These are phyloP conservation scores for Drosophila birchii DNA, from an alignment of 2,888 invertebrate genomes.

Conservation along the genomic window DNA sequence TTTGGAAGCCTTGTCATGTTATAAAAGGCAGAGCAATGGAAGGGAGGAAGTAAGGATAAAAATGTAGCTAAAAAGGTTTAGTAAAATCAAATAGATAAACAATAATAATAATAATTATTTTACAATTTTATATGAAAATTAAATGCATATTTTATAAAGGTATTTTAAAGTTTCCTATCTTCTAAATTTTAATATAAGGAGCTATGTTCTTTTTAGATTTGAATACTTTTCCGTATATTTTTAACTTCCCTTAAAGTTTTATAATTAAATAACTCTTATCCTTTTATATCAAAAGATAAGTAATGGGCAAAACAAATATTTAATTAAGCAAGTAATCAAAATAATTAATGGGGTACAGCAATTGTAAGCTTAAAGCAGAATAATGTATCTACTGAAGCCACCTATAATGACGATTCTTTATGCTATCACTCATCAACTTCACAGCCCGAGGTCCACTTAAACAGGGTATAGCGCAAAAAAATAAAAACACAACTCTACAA, in stretches of 20 bases:
- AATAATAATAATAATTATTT: neutral
- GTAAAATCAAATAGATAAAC: neutral
- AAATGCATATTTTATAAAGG: neutral
- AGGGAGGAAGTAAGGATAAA: neutral
- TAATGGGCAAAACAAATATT: neutral
- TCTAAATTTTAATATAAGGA: too few relatives aligned
- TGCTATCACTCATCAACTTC: slow-evolving; percentile 13
- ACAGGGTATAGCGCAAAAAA: slow-evolving; percentile 8
- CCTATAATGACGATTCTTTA: slow-evolving; percentile 3
- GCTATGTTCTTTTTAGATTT: neutral
- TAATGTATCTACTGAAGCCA: neutral
- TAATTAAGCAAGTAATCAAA: neutral
- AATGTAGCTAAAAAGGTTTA: neutral
- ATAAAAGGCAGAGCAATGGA: neutral
- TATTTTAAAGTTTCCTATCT: too few relatives aligned
- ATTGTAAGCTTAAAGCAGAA: neutral
- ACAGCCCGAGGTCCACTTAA: neutral
- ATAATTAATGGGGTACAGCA: neutral
- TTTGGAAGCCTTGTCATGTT: neutral
- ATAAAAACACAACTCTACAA: neutral
- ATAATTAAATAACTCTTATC: too few relatives aligned
- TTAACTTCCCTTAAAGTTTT: neutral
- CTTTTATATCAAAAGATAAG: too few relatives aligned
- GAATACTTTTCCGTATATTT: neutral
- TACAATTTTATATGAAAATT: neutral